Conservation (phyloP, 1,140 invertebrate genomes). For the Drosophila ohnishii region DNA sequence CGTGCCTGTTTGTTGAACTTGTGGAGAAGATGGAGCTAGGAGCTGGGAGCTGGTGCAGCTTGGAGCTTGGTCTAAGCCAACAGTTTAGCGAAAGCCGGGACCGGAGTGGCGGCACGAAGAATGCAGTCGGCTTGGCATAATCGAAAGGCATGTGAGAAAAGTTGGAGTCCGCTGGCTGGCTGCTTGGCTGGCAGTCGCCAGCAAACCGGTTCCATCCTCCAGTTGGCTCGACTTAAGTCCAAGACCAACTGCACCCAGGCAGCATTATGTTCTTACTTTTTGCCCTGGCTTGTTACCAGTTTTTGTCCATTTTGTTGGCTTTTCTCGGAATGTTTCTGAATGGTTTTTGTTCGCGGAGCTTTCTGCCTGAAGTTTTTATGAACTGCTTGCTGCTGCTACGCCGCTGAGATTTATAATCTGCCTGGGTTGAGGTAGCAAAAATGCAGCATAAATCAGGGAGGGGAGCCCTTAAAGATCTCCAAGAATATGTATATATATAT, state of each 20-base stretch:
- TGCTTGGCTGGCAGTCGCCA: constrained; percentile 17
- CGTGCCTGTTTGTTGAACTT: constrained; percentile 61
- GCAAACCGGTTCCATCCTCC: constrained; percentile 55
- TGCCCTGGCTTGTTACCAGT: constrained; percentile 68
- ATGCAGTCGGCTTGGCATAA: constrained; percentile 74
- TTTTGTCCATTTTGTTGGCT: constrained; percentile 42
- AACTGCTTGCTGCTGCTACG: constrained; percentile 32
- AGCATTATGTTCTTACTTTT: constrained; percentile 73
- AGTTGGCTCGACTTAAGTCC: constrained; percentile 23
- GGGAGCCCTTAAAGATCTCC: constrained; percentile 9
- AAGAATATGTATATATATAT: constrained; percentile 18
- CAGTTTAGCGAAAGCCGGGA: constrained; percentile 51
- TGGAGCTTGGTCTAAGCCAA: constrained; percentile 39
- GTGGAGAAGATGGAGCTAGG: constrained; percentile 12
- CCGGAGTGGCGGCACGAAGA: constrained; percentile 57
- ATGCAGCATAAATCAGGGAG: constrained; percentile 37
- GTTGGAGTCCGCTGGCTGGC: constrained; percentile 37
- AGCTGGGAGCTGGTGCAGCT: background rate
- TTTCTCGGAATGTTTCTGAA: constrained; percentile 56
- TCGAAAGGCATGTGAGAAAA: constrained; percentile 78
- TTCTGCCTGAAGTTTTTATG: constrained; percentile 39
- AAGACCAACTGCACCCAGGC: constrained; percentile 46
- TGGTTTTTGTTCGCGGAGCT: constrained; percentile 31
- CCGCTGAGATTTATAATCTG: constrained; percentile 55
- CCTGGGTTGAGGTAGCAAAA: constrained; percentile 7